phyloP scores from a whole-genome alignment of 2,888 invertebrate species.

The Calephelis perditalis region DNA sequence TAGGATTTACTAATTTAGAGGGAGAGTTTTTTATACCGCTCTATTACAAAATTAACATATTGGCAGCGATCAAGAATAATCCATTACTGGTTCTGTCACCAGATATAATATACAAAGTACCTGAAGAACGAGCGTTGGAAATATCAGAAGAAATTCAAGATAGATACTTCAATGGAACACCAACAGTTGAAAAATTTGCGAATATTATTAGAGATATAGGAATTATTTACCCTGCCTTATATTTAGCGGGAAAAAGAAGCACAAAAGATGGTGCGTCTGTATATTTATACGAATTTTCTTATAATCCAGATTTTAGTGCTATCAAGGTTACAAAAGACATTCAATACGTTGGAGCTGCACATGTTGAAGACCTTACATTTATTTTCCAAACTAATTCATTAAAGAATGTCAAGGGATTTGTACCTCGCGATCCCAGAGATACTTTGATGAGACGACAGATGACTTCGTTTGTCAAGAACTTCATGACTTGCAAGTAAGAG shows the following conservation, averaged over 20 bases:
- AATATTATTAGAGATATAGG: constrained; percentile 45
- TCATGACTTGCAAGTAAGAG: constrained; percentile 51
- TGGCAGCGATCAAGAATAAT: constrained; percentile 36
- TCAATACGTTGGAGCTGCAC: constrained; percentile 69
- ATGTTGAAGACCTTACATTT: constrained; percentile 78
- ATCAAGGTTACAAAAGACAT: constrained; percentile 55
- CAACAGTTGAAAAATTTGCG: constrained; percentile 44
- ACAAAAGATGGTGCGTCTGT: constrained; percentile 51
- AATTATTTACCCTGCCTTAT: constrained; percentile 52
- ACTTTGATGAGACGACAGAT: constrained; percentile 46
- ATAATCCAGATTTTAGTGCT: constrained; percentile 63
- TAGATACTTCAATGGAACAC: constrained; percentile 44
- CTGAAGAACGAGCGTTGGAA: constrained; percentile 30
- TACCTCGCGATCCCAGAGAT: constrained; percentile 35
- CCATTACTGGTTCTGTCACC: constrained; percentile 41
- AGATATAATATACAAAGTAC: constrained; percentile 38
- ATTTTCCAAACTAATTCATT: constrained; percentile 59
- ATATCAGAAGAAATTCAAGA: constrained; percentile 37
- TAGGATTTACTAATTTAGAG: constrained; percentile 56
- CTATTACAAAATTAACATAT: constrained; percentile 45
- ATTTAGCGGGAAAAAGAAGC: constrained; percentile 40
- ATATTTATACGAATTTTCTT: constrained; percentile 75
- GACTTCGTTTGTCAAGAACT: constrained; percentile 48
- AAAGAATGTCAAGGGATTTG: constrained; percentile 30
- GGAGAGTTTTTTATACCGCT: constrained; percentile 51